These are phyloP conservation scores for Podarcis siculus DNA, from an alignment of 2,797 vertebrate genomes.

Conservation along the genomic window DNA sequence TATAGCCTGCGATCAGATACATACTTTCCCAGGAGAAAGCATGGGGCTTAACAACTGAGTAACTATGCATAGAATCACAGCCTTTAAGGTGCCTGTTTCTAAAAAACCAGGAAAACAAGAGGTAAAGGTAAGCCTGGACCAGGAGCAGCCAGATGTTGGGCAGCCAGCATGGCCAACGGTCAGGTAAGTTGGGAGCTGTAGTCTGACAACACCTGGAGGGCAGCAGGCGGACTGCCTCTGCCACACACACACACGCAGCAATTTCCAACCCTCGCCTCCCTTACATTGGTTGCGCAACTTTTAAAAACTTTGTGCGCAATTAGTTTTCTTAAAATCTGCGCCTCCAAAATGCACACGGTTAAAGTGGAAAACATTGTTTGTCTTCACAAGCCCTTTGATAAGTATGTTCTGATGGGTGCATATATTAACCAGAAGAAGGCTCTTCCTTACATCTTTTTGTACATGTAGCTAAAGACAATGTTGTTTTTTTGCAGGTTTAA, in stretches of 20 bases:
- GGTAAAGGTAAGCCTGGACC: background rate
- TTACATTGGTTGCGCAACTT: background rate
- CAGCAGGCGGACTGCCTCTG: no score
- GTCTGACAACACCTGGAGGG: no score
- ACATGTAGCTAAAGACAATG: background rate
- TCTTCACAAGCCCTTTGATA: background rate
- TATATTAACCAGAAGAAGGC: background rate
- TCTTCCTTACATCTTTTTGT: background rate
- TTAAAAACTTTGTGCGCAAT: background rate
- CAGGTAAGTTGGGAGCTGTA: no score
- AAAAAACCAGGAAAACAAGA: background rate
- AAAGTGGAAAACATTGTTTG: background rate
- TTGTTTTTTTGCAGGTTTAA: no score
- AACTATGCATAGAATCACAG: background rate
- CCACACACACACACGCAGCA: no score
- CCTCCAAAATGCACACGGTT: fast-evolving
- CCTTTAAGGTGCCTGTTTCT: background rate
- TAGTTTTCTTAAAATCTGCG: background rate
- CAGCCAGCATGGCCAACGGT: no score
- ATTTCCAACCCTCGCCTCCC: background rate
- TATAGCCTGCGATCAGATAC: background rate
- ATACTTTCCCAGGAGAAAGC: background rate
- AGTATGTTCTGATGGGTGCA: fast-evolving
- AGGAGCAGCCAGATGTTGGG: background rate
- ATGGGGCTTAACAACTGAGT: background rate